These are phyloP conservation scores for Bucco capensis DNA, from an alignment of 2,113 vertebrate genomes.

Conservation along the genomic window DNA sequence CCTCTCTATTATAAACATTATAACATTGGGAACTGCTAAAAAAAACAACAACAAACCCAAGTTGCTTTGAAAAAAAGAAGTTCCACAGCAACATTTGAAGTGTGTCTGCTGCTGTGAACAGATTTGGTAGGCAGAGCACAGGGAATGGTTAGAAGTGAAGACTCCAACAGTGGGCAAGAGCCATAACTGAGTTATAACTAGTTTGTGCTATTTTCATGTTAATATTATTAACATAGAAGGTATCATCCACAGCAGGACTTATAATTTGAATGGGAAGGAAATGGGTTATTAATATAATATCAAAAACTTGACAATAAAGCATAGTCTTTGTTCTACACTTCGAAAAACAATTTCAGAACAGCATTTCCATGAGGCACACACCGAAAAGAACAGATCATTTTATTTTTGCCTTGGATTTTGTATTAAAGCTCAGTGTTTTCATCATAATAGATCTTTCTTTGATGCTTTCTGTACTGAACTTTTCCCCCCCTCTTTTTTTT, in stretches of 20 bases:
- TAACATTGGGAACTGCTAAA: background rate
- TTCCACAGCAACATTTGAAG: background rate
- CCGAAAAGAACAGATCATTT: background rate
- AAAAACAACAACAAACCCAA: no score
- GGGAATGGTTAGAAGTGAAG: background rate
- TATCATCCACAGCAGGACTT: background rate
- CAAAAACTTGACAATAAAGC: background rate
- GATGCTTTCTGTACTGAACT: background rate
- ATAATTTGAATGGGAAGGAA: background rate
- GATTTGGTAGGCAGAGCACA: background rate
- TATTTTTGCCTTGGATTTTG: background rate
- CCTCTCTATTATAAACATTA: background rate
- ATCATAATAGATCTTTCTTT: background rate
- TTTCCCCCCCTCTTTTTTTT: fast-evolving
- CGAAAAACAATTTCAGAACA: background rate
- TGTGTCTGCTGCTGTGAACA: background rate
- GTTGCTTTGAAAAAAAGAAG: background rate
- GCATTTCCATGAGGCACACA: background rate
- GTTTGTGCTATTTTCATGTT: background rate
- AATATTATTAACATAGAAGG: background rate
- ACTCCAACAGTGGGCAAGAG: background rate
- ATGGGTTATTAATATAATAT: background rate
- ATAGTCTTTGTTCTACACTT: background rate
- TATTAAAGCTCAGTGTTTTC: background rate
- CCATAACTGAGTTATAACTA: background rate